Evolutionary conservation across 2,113 vertebrate genomes (phyloP), one percentile per base, ranked within the genome.

Genomic region (Eupsittula cactorum): DNA sequence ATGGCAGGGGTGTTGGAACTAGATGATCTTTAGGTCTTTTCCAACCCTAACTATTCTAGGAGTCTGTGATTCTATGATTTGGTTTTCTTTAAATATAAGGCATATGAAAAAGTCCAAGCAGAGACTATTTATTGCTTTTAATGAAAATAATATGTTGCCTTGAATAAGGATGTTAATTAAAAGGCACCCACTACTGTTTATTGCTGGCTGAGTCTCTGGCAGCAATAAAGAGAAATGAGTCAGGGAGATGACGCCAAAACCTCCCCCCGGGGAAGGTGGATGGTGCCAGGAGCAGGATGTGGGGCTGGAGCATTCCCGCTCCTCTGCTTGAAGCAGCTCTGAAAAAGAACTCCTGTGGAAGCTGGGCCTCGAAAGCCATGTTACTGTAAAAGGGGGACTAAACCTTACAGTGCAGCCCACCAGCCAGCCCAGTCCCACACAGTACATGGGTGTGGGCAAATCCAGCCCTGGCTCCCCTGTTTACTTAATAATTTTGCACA

Each of bases 111-210:
- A 44, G 88, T 90, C 86, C 68, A 90, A 65, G 86, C 60, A 84
- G 79, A 80, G 49, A 55, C 63, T 88, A 73, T 93, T 90, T 93
- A 92, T 92, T 91, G 86, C 90, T 95, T 92, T 88, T 97, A 96
- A 96, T 95, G 94, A 90, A 96, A 96, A 95, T 95, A 93, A 77
- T 73, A 93, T 88, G 90, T 95, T 94, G 96, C 88, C 82, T 94
- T 55, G 90, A 90, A 90, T 9, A 35, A 88, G 90, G 90, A 82
- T 92, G 90, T 92, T 97, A 93, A 97, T 96, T 96, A 96, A 95
- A 96, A 94, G 93, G 86, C 92, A 80, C 92, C 92, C 90, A 69
- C 93, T 93, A 90, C 94, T 93, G 76, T 95, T 96, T 95, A 94
- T 95, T 79, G 3, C 77, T 85, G 90, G 77, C 65, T 86, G 89